These are phyloP conservation scores for Rhabdomys dilectus DNA, from an alignment of 2,113 vertebrate genomes.

Conservation along the genomic window DNA sequence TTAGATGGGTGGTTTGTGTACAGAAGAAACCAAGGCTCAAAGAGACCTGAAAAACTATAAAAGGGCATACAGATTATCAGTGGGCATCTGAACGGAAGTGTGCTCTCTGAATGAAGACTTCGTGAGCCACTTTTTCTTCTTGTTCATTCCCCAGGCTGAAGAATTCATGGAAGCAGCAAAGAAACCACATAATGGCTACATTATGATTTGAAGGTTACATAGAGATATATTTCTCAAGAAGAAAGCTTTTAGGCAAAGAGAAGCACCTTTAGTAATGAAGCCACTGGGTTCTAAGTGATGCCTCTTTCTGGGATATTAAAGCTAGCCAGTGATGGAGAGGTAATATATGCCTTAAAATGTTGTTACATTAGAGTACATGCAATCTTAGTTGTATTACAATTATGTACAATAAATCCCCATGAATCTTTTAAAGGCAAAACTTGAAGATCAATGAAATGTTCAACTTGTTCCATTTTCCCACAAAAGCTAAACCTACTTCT, in stretches of 20 bases:
- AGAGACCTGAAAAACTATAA: not conserved
- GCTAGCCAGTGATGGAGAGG: not conserved
- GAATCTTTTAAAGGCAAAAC: conserved; percentile 14
- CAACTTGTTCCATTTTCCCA: not conserved
- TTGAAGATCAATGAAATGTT: not conserved
- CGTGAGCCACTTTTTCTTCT: not conserved
- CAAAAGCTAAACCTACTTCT: not conserved
- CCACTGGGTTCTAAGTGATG: not conserved
- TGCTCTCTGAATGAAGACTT: not conserved
- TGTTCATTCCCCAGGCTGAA: not conserved
- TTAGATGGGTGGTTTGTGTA: not conserved
- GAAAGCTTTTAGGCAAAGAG: not conserved
- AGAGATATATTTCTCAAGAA: not conserved
- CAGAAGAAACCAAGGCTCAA: not conserved
- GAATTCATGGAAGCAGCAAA: not conserved
- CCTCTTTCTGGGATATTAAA: not conserved
- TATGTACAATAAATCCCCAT: not conserved
- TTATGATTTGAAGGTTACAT: not conserved
- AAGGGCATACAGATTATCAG: not conserved
- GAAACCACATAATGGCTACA: not conserved
- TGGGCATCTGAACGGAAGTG: not conserved
- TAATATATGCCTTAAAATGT: not conserved
- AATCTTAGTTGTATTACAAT: not conserved
- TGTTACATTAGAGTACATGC: not conserved
- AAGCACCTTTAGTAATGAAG: not conserved